These are phyloP conservation scores for Anseranas semipalmata DNA, from an alignment of 2,113 vertebrate species.

Conservation along the genomic window DNA sequence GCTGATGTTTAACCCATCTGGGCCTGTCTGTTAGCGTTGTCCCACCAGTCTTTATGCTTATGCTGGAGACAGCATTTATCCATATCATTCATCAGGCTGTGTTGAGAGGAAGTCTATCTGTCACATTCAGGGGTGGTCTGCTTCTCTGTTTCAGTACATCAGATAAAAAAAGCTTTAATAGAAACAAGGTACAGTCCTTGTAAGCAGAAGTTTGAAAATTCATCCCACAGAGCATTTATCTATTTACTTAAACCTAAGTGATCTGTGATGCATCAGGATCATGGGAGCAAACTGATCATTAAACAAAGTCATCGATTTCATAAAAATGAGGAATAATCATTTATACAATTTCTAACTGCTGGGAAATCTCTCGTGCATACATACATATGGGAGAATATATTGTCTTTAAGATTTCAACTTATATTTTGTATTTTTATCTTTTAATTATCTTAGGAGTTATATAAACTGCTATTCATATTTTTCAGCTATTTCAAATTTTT, in stretches of 20 bases:
- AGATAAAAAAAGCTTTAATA: not conserved
- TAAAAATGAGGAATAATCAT: not conserved
- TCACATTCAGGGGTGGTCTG: not conserved
- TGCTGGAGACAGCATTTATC: too few species aligned
- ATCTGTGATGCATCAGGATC: not conserved
- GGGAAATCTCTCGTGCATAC: not conserved
- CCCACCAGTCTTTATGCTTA: not conserved
- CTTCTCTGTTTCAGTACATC: not conserved
- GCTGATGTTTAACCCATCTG: not conserved
- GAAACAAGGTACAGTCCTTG: not conserved
- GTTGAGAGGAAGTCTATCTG: not conserved
- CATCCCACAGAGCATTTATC: accelerated
- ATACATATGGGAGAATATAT: not conserved
- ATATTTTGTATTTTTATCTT: not conserved
- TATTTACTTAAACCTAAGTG: not conserved
- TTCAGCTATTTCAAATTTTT: not conserved
- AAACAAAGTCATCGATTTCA: not conserved
- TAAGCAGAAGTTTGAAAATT: not conserved
- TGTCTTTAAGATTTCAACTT: not conserved
- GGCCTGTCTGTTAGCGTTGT: not conserved
- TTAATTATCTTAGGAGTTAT: not conserved
- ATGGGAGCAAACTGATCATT: not conserved
- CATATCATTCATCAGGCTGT: not conserved
- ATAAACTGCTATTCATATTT: not conserved
- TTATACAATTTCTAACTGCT: not conserved